Evolutionary conservation across 2,797 vertebrate genomes (phyloP).

Genomic region (Martes flavigula): DNA sequence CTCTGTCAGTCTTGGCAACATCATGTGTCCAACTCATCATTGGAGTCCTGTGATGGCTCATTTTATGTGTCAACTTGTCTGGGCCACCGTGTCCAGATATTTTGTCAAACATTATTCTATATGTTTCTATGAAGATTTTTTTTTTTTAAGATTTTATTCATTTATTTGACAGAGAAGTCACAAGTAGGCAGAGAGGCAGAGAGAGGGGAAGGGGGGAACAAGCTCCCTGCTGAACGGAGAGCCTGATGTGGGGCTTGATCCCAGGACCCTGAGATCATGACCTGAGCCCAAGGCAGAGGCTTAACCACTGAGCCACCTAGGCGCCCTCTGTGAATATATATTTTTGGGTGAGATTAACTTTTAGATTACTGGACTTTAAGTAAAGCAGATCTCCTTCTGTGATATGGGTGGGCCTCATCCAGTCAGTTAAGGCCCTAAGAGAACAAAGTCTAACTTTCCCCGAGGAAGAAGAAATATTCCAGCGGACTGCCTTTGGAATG

Average conservation of each 20-base stretch:
- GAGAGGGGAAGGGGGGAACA: too few species aligned
- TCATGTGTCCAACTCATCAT: neutral
- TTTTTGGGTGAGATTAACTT: neutral
- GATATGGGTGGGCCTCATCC: neutral
- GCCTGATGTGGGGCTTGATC: too few species aligned
- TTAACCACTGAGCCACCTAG: too few species aligned
- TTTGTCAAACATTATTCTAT: neutral
- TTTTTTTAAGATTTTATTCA: too few species aligned
- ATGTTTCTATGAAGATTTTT: neutral
- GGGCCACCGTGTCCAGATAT: neutral
- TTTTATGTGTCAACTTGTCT: neutral
- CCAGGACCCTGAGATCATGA: too few species aligned
- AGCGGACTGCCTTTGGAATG: neutral
- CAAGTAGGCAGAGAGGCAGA: too few species aligned
- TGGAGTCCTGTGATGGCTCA: neutral
- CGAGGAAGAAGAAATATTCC: neutral
- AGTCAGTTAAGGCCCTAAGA: neutral
- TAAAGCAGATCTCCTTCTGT: neutral
- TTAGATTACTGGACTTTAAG: neutral
- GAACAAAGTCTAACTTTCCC: neutral
- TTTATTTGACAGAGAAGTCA: too few species aligned
- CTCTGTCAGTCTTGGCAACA: neutral
- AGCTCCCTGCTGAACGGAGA: too few species aligned
- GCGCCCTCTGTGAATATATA: neutral
- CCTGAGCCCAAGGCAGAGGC: too few species aligned